These are phyloP conservation scores for Daubentonia madagascariensis DNA, from an alignment of 2,113 vertebrate species.

Conservation along the genomic window DNA sequence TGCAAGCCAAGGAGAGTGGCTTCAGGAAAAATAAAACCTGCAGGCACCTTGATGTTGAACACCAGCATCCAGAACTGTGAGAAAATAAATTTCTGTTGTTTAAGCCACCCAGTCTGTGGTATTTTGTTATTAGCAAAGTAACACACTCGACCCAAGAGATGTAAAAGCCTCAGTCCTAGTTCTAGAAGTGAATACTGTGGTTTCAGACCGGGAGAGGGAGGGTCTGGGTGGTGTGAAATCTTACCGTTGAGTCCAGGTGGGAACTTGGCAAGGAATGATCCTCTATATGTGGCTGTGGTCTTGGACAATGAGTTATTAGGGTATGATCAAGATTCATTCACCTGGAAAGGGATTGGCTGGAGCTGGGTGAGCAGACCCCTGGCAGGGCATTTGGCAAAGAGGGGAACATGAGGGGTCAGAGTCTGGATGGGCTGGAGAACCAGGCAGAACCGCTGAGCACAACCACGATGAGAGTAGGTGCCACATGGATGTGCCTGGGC, in stretches of 20 bases:
- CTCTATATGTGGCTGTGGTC: not conserved
- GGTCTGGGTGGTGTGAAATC: not conserved
- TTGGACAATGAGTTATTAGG: not conserved
- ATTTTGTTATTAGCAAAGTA: not conserved
- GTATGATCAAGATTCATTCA: not conserved
- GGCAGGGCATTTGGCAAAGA: not conserved
- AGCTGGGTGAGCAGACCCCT: not conserved
- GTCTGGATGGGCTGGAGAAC: not conserved
- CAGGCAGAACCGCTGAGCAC: not conserved
- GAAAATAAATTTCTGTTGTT: not conserved
- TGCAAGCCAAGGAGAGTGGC: not conserved
- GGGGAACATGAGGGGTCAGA: not conserved
- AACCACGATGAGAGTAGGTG: rapidly evolving
- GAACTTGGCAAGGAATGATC: not conserved
- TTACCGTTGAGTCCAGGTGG: not conserved
- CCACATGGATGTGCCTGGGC: rapidly evolving
- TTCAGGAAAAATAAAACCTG: not conserved
- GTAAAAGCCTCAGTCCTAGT: not conserved
- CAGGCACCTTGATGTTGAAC: not conserved
- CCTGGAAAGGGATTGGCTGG: not conserved
- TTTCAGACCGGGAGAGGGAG: rapidly evolving
- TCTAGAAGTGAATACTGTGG: not conserved
- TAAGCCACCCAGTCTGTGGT: not conserved
- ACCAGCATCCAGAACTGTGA: not conserved
- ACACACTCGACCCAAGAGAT: not conserved